These are phyloP conservation scores for Rhinogobius similis DNA, from an alignment of 2,113 vertebrate genomes.

Conservation along the genomic window DNA sequence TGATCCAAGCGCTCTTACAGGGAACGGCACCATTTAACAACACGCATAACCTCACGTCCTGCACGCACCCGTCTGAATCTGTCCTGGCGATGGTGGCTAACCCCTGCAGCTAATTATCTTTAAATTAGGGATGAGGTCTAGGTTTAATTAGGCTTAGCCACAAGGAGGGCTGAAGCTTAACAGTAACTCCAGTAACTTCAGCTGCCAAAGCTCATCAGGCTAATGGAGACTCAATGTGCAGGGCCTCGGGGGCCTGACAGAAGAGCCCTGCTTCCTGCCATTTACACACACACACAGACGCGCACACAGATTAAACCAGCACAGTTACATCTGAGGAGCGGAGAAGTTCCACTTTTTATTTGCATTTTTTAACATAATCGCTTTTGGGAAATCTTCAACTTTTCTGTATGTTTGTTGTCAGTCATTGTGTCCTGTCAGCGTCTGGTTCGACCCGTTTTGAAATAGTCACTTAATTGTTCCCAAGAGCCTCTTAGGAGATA, in stretches of 20 bases:
- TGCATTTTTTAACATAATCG: conserved; percentile 9
- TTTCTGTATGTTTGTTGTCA: conserved; percentile 3
- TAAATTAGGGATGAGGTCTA: conserved; percentile 72
- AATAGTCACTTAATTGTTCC: neutral
- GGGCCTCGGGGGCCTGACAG: conserved; percentile 66
- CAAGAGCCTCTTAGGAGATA: neutral
- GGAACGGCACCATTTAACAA: conserved; percentile 49
- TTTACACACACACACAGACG: neutral
- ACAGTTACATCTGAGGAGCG: conserved; percentile 28
- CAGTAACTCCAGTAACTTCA: conserved; percentile 67
- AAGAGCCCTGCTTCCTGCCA: conserved; percentile 47
- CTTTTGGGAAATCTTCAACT: neutral
- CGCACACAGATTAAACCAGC: conserved; percentile 35
- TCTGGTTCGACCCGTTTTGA: neutral
- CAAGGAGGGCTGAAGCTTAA: conserved; percentile 64
- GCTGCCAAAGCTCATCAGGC: conserved; percentile 79
- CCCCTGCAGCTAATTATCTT: conserved; percentile 72
- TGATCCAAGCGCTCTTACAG: conserved; percentile 32
- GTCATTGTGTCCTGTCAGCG: neutral
- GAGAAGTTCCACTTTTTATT: conserved; percentile 38
- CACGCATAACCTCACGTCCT: conserved; percentile 41
- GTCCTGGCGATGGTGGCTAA: conserved; percentile 40
- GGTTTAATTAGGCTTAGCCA: conserved; percentile 76
- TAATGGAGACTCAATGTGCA: conserved; percentile 76
- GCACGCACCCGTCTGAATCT: conserved; percentile 26